Conservation (phyloP, 2,113 vertebrate species). For the Genyomyrus donnyi region DNA sequence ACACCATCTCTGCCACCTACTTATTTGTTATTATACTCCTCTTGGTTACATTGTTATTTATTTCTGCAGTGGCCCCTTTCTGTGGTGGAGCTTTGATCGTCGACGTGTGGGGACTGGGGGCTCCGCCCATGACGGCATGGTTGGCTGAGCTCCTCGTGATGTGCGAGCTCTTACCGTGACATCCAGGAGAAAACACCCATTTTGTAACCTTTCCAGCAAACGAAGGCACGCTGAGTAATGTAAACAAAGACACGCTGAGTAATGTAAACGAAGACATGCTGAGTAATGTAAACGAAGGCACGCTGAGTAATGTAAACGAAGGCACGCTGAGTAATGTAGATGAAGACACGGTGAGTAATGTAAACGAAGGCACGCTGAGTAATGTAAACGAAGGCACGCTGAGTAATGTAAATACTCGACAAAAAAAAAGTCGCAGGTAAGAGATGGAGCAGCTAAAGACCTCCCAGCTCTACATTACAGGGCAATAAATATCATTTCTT, state of each 20-base stretch:
- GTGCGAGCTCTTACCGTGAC: not conserved
- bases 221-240: not conserved
- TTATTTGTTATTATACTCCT: not conserved
- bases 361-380: not conserved
- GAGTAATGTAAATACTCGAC: not conserved
- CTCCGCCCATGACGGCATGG: not conserved
- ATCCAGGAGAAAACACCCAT: not conserved
- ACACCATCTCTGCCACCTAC: not conserved
- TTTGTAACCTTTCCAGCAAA: not conserved
- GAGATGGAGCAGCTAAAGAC: not conserved
- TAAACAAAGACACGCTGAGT: too few species aligned
- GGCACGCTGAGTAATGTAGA: too few species aligned
- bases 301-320: too few species aligned
- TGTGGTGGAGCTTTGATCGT: not conserved
- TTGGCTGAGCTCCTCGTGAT: not conserved
- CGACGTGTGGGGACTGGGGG: not conserved
- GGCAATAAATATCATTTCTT: not conserved
- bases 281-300: too few species aligned
- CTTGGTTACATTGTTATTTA: not conserved
- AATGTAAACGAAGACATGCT: too few species aligned
- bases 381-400: not conserved
- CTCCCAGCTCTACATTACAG: not conserved
- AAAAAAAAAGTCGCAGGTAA: not conserved
- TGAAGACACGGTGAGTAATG: not conserved
- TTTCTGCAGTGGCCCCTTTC: not conserved